Conservation (phyloP, 2,888 invertebrate species). For the Drosophila demipolita region DNA sequence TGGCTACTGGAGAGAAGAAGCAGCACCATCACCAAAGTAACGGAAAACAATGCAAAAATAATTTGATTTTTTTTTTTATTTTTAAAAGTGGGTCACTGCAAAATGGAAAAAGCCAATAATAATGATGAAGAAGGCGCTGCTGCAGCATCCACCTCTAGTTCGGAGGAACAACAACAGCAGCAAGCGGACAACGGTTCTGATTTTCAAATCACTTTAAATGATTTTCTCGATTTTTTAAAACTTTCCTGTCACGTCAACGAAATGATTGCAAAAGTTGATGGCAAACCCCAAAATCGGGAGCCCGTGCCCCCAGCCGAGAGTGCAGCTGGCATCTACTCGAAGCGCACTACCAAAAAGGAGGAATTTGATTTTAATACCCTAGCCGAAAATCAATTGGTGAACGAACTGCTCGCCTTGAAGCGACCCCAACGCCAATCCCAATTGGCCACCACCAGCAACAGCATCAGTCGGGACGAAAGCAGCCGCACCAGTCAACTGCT, state of each 20-base stretch:
- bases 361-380: conserved; percentile 81
- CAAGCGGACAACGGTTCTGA: conserved; percentile 46
- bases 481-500: conserved; percentile 31
- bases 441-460: conserved; percentile 10
- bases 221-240: conserved; percentile 85
- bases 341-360: conserved; percentile 65
- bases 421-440: conserved; percentile 22
- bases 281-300: conserved; percentile 62
- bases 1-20: conserved; percentile 19
- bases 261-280: conserved; percentile 78
- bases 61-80: conserved; percentile 20
- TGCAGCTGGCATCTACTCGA: conserved; percentile 20
- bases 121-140: conserved; percentile 59
- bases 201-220: conserved; percentile 82
- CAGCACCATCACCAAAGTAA: conserved; percentile 53
- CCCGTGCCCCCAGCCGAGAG: conserved; percentile 61
- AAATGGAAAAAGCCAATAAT: conserved; percentile 58
- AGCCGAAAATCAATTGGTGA: conserved; percentile 82
- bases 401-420: conserved; percentile 72
- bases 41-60: conserved; percentile 52
- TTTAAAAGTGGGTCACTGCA: conserved; percentile 30
- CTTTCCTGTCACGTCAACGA: conserved; percentile 85
- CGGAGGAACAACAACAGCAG: conserved; percentile 35
- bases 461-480: conserved; percentile 38
- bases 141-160: conserved; percentile 12